Evolutionary conservation across 2,113 vertebrate species (phyloP).

Genomic region (Heterocephalus glaber): DNA sequence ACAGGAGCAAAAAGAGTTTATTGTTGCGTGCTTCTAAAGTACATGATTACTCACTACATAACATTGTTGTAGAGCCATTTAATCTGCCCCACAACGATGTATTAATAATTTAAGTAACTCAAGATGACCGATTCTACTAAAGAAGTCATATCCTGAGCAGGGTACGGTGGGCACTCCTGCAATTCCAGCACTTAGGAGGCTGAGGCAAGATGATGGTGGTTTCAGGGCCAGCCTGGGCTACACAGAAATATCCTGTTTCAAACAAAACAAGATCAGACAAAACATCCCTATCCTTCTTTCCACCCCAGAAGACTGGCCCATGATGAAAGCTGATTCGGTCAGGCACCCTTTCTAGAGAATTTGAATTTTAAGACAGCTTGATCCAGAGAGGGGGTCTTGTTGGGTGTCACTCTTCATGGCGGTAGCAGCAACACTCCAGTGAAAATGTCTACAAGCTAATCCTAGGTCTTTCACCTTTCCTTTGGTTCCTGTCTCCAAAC

Average conservation of each 20-base stretch:
- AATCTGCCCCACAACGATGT: background rate
- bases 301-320: background rate
- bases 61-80: background rate
- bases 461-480: background rate
- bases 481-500: background rate
- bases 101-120: slow-evolving; percentile 14
- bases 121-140: background rate
- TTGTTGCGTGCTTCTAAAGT: background rate
- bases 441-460: background rate
- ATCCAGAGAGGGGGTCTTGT: background rate
- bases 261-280: background rate
- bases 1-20: background rate
- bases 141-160: background rate
- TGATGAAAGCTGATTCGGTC: background rate
- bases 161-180: background rate
- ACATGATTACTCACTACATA: background rate
- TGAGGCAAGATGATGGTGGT: background rate
- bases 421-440: background rate
- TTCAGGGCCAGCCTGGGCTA: background rate
- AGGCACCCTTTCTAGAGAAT: background rate
- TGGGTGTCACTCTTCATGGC: background rate
- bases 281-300: background rate
- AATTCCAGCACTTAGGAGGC: background rate
- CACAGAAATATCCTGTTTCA: background rate
- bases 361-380: background rate